A percentile compares a stretch with the other conserved stretches of the same genome.
Evolutionary conservation across 2,113 vertebrate genomes (phyloP).

Genomic region (Sinocyclocheilus grahami): DNA sequence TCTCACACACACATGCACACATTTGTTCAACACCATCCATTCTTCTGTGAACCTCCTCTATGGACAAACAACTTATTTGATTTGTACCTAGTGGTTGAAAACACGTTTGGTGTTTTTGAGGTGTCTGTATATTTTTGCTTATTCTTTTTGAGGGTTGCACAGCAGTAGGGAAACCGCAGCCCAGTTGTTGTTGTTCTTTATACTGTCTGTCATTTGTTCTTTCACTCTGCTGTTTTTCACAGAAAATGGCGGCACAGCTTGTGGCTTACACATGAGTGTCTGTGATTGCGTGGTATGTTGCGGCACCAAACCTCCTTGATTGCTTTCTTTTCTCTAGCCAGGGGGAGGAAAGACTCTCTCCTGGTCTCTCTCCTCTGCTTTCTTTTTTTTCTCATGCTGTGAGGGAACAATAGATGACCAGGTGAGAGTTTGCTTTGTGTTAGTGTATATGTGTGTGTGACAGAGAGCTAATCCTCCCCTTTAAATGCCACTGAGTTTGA

Average conservation of each 20-base stretch:
- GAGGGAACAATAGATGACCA: conserved; percentile 30
- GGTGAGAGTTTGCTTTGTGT: conserved; percentile 29
- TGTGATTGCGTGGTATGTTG: conserved; percentile 35
- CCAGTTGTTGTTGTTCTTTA: conserved; percentile 20
- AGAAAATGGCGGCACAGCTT: conserved; percentile 21
- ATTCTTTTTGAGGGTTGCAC: conserved; percentile 16
- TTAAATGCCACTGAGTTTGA: conserved; percentile 11
- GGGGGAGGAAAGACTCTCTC: conserved; percentile 18
- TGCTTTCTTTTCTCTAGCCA: conserved; percentile 41
- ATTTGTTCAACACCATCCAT: neutral
- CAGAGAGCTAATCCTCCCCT: neutral
- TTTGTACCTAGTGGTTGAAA: neutral
- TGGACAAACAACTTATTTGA: conserved; percentile 17
- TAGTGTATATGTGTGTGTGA: neutral
- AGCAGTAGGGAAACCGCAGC: conserved; percentile 20
- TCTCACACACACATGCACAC: neutral
- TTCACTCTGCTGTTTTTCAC: conserved; percentile 45
- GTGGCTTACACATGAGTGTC: conserved; percentile 2
- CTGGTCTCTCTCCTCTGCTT: conserved; percentile 8
- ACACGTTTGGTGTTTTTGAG: neutral
- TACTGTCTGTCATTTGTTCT: conserved; percentile 24
- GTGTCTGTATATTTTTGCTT: neutral
- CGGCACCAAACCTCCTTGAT: conserved; percentile 32
- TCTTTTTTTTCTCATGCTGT: conserved; percentile 19
- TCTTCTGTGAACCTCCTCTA: neutral